Evolutionary conservation across 2,888 invertebrate species (phyloP), one percentile per base, ranked within the genome.

Genomic region (Caenorhabditis sp.): DNA sequence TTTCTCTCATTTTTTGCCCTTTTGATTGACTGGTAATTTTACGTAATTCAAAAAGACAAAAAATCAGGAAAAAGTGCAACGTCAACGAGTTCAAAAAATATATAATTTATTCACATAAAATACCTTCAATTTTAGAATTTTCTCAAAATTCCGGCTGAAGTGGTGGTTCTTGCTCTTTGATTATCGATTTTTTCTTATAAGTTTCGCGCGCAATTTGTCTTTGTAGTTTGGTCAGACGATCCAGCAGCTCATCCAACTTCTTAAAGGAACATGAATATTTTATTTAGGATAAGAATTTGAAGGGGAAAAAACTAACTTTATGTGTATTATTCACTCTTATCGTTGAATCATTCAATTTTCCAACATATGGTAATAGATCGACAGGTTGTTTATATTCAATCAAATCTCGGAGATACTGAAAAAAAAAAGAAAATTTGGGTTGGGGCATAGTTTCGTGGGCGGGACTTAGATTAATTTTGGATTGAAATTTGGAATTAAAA

Each of bases 141-240:
- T 63, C 43, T 61, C 50, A 71, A 27, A 67, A 25, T 59, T 67
- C 67, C 25, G 72, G 72, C 36, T 67, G 67, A 27, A 67, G 36
- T 14, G 72, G 72, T 36, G 72, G 72, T 53, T 67, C 67, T 36
- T 72, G 72, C 50, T 72, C 72, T 26, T 67, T 67, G 27, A 72
- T 72, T 2, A 63, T 59, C 23, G 25, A 61, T 50, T 80, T 80
- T 57, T 64, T 64, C 23, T 74, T 70, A 61, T 77, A 78, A 8
- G 71, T 68, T 26, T 80, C 82, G n/a, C 78, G 38, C 1, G 82
- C 82, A n/a, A 82, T 80, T 62, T 70, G 67, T 31, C 82, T 49
- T 59, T 82, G 82, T 0, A 82, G 76, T 10, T 58, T 63, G 12
- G 80, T 76, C 56, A 82, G 67, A 21, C 82, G 67, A 12, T 80